These are phyloP conservation scores for Pipistrellus pygmaeus DNA, from an alignment of 2,797 vertebrate species.

Conservation along the genomic window DNA sequence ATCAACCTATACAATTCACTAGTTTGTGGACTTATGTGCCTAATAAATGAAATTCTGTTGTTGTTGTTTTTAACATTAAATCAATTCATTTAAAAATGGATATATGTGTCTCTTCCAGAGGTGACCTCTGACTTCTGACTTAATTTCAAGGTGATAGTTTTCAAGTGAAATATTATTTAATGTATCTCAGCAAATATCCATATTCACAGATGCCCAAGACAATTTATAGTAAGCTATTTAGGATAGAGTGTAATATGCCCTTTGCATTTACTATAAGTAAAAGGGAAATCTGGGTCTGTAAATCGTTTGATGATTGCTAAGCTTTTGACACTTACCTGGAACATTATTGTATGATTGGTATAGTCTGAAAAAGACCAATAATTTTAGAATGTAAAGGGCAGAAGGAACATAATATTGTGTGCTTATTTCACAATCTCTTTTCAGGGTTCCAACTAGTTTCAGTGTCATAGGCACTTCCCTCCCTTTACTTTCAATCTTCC, in stretches of 20 bases:
- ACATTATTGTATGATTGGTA: neutral
- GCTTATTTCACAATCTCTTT: constrained; percentile 26
- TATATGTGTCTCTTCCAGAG: constrained; percentile 60
- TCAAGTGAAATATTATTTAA: constrained; percentile 71
- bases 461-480: neutral
- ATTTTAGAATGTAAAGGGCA: constrained; percentile 19
- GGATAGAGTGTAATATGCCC: constrained; percentile 24
- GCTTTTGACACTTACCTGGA: constrained; percentile 51
- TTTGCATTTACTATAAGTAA: constrained; percentile 46
- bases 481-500: neutral
- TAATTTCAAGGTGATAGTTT: constrained; percentile 74
- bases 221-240: constrained; percentile 68
- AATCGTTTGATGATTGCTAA: constrained; percentile 54
- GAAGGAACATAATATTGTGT: neutral
- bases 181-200: constrained; percentile 61
- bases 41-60: constrained; percentile 68
- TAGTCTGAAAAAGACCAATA: constrained; percentile 32
- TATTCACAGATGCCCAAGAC: constrained; percentile 56
- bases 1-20: constrained; percentile 61
- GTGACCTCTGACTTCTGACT: constrained; percentile 72
- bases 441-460: neutral
- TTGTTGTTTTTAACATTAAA: constrained; percentile 52
- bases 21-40: constrained; percentile 41
- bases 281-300: neutral
- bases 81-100: constrained; percentile 60